Percentiles rank a stretch among this genome's conserved stretches.
These are phyloP conservation scores for Eubucco bourcierii DNA, from an alignment of 2,113 vertebrate species.

Conservation along the genomic window DNA sequence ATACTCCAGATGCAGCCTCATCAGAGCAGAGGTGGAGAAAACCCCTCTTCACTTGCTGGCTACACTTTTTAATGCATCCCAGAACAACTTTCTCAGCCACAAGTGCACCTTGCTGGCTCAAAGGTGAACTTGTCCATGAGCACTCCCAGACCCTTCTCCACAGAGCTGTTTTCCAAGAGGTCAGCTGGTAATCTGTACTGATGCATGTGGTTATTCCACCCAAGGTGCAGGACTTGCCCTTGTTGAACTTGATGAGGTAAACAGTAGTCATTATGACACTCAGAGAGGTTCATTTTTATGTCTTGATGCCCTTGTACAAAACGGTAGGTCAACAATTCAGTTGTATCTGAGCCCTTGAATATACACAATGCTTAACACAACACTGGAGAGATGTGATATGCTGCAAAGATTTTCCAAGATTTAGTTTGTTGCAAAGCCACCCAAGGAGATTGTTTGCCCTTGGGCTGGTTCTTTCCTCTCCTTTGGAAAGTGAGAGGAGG, in stretches of 20 bases:
- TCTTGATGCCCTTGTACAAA: not conserved
- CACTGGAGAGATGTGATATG: not conserved
- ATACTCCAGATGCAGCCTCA: too few species aligned
- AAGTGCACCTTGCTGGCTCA: too few species aligned
- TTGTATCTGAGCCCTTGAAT: not conserved
- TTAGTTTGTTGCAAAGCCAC: slow-evolving; percentile 7
- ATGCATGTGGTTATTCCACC: too few species aligned
- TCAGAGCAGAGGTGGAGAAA: too few species aligned
- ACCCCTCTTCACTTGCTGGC: too few species aligned
- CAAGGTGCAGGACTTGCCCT: too few species aligned
- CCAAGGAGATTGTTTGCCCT: not conserved
- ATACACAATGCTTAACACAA: not conserved
- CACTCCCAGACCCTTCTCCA: too few species aligned
- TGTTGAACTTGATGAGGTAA: not conserved
- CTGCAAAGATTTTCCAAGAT: not conserved
- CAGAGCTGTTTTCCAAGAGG: too few species aligned
- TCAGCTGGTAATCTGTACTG: too few species aligned
- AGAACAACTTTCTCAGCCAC: too few species aligned
- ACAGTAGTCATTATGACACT: not conserved
- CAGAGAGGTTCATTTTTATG: not conserved
- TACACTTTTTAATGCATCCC: too few species aligned
- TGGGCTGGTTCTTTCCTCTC: not conserved
- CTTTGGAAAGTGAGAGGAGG: not conserved
- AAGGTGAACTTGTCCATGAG: too few species aligned
- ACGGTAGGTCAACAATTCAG: not conserved